Evolutionary conservation across 2,888 invertebrate genomes (phyloP).

Genomic region (Philereme transversata): DNA sequence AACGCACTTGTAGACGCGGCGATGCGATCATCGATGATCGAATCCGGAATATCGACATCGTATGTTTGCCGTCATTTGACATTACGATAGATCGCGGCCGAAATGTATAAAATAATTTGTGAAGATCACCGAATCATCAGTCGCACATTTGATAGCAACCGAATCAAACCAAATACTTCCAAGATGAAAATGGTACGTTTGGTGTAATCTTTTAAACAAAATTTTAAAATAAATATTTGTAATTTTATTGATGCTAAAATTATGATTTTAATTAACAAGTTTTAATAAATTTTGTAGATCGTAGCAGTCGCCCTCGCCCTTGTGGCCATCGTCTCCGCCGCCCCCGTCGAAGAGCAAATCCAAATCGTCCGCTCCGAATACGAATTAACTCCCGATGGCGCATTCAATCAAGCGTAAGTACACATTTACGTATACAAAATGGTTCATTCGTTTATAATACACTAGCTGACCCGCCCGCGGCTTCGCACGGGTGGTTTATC

Average conservation of each 20-base stretch:
- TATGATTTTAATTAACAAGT: neutral
- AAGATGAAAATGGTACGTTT: conserved; percentile 77
- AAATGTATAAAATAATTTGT: conserved; percentile 78
- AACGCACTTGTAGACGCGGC: conserved; percentile 38
- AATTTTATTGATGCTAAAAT: neutral
- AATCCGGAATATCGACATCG: conserved; percentile 69
- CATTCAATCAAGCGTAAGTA: conserved; percentile 57
- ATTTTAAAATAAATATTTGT: neutral
- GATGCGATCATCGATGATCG: conserved; percentile 62
- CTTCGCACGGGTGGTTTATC: no score
- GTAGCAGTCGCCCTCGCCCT: conserved; percentile 61
- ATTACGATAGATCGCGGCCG: conserved; percentile 68
- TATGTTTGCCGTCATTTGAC: conserved; percentile 66
- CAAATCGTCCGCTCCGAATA: conserved; percentile 56
- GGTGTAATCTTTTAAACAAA: no score
- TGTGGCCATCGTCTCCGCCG: conserved; percentile 59
- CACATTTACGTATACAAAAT: neutral
- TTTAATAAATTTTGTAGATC: conserved; percentile 33
- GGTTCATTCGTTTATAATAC: no score
- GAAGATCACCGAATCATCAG: conserved; percentile 62
- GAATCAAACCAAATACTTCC: conserved; percentile 54
- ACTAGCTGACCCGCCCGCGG: no score
- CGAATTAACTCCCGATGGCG: conserved; percentile 58
- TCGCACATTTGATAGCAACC: conserved; percentile 65
- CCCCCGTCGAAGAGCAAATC: conserved; percentile 40